phyloP scores from a whole-genome alignment of 2,888 invertebrate species.

The Protophormia terraenovae region DNA sequence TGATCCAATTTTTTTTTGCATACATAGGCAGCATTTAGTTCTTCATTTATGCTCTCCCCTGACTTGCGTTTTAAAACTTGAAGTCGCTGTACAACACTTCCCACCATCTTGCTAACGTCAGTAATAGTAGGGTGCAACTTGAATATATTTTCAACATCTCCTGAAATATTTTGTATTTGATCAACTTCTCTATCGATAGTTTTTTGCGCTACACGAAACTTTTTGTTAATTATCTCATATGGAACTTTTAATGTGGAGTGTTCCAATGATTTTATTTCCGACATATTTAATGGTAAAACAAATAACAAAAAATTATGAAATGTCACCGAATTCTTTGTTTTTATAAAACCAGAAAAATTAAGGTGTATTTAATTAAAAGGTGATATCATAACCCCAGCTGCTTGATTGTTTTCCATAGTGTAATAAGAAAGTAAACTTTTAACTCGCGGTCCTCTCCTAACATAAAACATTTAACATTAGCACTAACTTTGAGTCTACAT shows the following conservation, averaged over 20 bases:
- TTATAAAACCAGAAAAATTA: too few relatives aligned
- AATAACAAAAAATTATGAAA: too few relatives aligned
- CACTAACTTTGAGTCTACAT: too few relatives aligned
- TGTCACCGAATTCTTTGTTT: too few relatives aligned
- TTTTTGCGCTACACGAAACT: constrained; percentile 97
- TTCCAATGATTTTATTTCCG: constrained; percentile 96
- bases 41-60: constrained; percentile 95
- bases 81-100: constrained; percentile 94
- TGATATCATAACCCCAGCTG: too few relatives aligned
- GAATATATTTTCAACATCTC: constrained; percentile 84
- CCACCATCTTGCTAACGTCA: constrained; percentile 90
- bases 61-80: constrained; percentile 96
- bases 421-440: too few relatives aligned
- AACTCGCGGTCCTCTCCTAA: too few relatives aligned
- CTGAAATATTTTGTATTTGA: constrained; percentile 90
- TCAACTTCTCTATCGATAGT: constrained; percentile 95
- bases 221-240: constrained; percentile 98
- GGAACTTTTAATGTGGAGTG: constrained; percentile 98
- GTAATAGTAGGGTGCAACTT: constrained; percentile 81
- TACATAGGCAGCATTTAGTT: constrained; percentile 93
- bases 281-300: constrained; percentile 86
- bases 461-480: too few relatives aligned
- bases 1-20: constrained; percentile 97
- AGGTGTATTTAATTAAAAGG: too few relatives aligned
- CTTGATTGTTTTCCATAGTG: too few relatives aligned